These are phyloP conservation scores for Anguilla anguilla DNA, from an alignment of 2,797 vertebrate genomes.

Conservation along the genomic window DNA sequence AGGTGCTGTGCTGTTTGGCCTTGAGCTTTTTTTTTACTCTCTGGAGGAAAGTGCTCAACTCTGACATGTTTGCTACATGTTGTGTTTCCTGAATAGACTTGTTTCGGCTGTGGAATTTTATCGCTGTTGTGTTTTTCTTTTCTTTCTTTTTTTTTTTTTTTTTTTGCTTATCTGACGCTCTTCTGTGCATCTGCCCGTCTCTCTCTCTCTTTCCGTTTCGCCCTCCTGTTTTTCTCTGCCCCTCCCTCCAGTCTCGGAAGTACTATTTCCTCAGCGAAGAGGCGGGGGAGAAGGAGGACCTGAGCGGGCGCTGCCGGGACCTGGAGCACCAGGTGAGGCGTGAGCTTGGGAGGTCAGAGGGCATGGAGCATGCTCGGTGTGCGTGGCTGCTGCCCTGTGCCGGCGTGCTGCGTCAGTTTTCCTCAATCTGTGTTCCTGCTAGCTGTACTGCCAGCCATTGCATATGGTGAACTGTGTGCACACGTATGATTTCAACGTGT, in stretches of 20 bases:
- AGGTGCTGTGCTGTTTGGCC: constrained; percentile 15
- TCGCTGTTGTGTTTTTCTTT: constrained; percentile 21
- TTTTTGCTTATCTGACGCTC: background rate
- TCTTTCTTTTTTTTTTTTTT: background rate
- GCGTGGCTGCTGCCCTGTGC: background rate
- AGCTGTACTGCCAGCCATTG: background rate
- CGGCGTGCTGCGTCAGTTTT: background rate
- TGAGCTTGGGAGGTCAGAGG: background rate
- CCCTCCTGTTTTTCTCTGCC: constrained; percentile 2
- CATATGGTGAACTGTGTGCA: background rate
- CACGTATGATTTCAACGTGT: background rate
- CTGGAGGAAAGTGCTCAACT: constrained; percentile 8
- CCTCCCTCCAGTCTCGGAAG: constrained; percentile 80
- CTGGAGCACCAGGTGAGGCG: constrained; percentile 84
- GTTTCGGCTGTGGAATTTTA: background rate
- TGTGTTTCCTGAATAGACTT: background rate
- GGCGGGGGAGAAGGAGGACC: constrained; percentile 73
- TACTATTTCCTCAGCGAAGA: constrained; percentile 92
- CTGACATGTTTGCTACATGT: background rate
- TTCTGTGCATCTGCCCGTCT: background rate
- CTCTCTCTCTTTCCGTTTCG: constrained; percentile 8
- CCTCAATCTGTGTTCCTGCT: background rate
- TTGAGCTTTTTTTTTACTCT: background rate
- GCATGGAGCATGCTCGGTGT: constrained; percentile 23
- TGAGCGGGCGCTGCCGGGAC: constrained; percentile 77